Evolutionary conservation across 2,888 invertebrate genomes (phyloP), one percentile per base, ranked within the genome.

Genomic region (Parapristionchus giblindavisi): DNA sequence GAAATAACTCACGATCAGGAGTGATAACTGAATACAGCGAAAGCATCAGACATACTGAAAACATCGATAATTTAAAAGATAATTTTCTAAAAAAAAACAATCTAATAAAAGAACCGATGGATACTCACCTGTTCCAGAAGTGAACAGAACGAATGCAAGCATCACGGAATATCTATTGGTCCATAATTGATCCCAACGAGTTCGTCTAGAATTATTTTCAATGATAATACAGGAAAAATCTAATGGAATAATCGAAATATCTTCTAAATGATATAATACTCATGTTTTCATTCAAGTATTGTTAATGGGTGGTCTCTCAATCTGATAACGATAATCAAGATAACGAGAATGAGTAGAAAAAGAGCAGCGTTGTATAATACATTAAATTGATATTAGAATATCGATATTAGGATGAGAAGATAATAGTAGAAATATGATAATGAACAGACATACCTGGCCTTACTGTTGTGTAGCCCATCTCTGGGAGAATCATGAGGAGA

Each of bases 141-240:
- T 27, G 73, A 73, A 73, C n/a, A 73, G 61, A 17, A 73, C 60
- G 34, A 73, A 27, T 6, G 73, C 73, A 11, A 73, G 73, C 21
- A 73, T 43, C 24, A 73, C 73, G 0, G 60, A 61, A 34, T 51
- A 52, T 27, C 73, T 40, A 61, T 73, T 73, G 27, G 24, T 60
- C 73, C 73, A 73, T 51, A 73, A 36, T 29, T 73, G 73, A 61
- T 29, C 36, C 61, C 61, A 61, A 3, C 73, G 73, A 1, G 73
- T 73, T 21, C 34, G 34, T 38, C 73, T 73, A 24, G 1, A 71
- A 71, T 27, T 8, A 29, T 17, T 66, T 8, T 54, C 6, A n/a
- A n/a, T n/a, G 54, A 54, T 54, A 54, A 43, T 17, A 43, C 17
- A 17, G 8, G 43, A 14, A 43, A 14, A 17, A 14, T 14, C 43